phyloP scores from a whole-genome alignment of 1,140 invertebrate genomes.

The Contarinia nasturtii region DNA sequence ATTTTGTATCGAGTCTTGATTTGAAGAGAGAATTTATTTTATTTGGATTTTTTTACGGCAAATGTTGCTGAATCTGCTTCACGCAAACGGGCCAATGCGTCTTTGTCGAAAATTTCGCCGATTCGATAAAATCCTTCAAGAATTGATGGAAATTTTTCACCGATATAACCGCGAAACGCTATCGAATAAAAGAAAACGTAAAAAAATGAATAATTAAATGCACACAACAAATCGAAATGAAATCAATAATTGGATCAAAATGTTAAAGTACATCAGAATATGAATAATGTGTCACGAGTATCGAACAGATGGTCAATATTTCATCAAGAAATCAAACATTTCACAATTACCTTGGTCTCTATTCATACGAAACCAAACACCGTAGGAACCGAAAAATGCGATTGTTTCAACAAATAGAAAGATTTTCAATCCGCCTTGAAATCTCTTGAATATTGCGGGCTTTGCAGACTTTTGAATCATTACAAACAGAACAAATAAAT shows the following conservation, averaged over 20 bases:
- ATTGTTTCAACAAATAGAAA: conserved; percentile 31
- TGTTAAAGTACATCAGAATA: neutral
- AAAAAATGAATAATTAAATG: neutral
- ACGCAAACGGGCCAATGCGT: conserved; percentile 18
- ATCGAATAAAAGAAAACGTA: conserved; percentile 5
- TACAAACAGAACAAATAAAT: no score
- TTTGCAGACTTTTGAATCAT: no score
- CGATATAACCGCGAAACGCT: conserved; percentile 37
- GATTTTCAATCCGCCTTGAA: conserved; percentile 27
- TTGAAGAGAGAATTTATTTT: no score
- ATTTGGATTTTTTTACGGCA: conserved; percentile 6
- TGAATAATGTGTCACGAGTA: neutral
- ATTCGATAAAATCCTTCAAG: conserved; percentile 36
- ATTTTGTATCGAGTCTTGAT: no score
- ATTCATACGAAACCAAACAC: conserved; percentile 36
- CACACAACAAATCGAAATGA: neutral
- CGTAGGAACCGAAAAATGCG: conserved; percentile 31
- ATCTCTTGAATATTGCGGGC: conserved; percentile 21
- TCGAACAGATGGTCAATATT: neutral
- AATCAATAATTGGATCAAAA: neutral
- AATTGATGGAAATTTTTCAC: conserved; percentile 35
- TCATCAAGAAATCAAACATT: neutral
- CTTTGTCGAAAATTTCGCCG: conserved; percentile 32
- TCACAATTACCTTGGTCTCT: conserved; percentile 31
- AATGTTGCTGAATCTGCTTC: conserved; percentile 28